Evolutionary conservation across 2,113 vertebrate species (phyloP), one percentile per base, ranked within the genome.

Genomic region (Patagioenas fasciata): DNA sequence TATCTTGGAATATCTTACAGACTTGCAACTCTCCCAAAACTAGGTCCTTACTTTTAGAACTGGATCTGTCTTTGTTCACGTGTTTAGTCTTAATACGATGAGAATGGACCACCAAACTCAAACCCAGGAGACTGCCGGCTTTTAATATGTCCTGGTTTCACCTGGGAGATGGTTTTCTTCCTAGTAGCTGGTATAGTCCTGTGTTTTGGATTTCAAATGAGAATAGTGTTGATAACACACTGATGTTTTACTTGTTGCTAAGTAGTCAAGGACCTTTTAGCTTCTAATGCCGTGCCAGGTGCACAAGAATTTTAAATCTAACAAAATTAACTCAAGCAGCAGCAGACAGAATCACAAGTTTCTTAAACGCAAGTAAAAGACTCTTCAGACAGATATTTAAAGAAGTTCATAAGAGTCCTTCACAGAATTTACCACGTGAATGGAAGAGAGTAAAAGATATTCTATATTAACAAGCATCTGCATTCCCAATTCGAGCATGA

Each of bases 391-490:
- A 93, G 85, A 58, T 21, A 70, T 89, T 92, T 88, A 83, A 93
- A 54, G 11, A 82, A 82, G 25, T 40, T 93, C 24, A 0, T 58
- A 61, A 44, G 36, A 85, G 51, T 60, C 60, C 56, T 90, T 83
- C 57, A 88, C 38, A 88, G 57, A 70, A 80, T 94, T 84, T 75
- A 66, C 53, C 56, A 44, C 1, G 2, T 80, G 83, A 96, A 86
- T 44, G 20, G 29, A 85, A 90, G 12, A 77, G 5, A 80, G 53
- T 4, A 88, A 84, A 89, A 92, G 57, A 25, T 92, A 91, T 56
- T 86, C 34, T 53, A 29, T 19, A 81, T 75, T 88, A 44, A 90
- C 93, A 93, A 88, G 40, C 62, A 97, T 69, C 69, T 81, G 57
- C n/a, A 75, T 79, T 94, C 91, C 32, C 50, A 88, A 5, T 74